Conservation (phyloP, 2,797 vertebrate genomes). For the Cephalopachus bancanus region DNA sequence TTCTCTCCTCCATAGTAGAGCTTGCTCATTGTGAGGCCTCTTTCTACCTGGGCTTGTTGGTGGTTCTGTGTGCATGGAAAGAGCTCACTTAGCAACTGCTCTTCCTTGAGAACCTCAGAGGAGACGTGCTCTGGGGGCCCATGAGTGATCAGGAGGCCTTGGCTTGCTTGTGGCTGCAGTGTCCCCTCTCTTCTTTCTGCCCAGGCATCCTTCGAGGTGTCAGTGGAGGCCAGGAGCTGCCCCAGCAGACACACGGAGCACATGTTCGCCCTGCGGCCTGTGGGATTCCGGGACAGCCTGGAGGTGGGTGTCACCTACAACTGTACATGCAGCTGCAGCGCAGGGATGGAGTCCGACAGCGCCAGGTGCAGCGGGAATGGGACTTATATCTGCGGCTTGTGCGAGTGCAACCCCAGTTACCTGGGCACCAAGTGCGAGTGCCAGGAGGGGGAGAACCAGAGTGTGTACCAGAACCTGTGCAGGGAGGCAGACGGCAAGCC, state of each 20-base stretch:
- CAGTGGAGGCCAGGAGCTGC: conserved; percentile 94
- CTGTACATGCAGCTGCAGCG: conserved; percentile 94
- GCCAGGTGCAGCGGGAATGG: conserved; percentile 93
- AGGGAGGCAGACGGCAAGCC: conserved; percentile 96
- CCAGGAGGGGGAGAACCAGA: conserved; percentile 92
- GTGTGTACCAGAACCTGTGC: conserved; percentile 92
- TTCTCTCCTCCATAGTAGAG: fast-evolving
- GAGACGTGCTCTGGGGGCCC: fast-evolving
- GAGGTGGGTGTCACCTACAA: conserved; percentile 93
- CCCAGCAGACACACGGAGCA: conserved; percentile 87
- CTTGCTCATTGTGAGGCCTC: neutral
- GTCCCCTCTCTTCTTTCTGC: conserved; percentile 63
- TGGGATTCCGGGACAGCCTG: conserved; percentile 97
- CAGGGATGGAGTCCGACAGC: conserved; percentile 88
- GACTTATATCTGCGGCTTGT: conserved; percentile 94
- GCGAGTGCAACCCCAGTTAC: conserved; percentile 93
- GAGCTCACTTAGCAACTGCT: neutral
- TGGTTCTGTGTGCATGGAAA: fast-evolving
- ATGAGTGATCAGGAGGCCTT: neutral
- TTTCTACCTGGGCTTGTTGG: fast-evolving
- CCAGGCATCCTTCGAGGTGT: conserved; percentile 96
- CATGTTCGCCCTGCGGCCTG: conserved; percentile 95
- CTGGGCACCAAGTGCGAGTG: conserved; percentile 96
- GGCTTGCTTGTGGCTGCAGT: fast-evolving
- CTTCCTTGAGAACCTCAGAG: neutral